Evolutionary conservation across 2,113 vertebrate genomes (phyloP).

Genomic region (Tetrax tetrax): DNA sequence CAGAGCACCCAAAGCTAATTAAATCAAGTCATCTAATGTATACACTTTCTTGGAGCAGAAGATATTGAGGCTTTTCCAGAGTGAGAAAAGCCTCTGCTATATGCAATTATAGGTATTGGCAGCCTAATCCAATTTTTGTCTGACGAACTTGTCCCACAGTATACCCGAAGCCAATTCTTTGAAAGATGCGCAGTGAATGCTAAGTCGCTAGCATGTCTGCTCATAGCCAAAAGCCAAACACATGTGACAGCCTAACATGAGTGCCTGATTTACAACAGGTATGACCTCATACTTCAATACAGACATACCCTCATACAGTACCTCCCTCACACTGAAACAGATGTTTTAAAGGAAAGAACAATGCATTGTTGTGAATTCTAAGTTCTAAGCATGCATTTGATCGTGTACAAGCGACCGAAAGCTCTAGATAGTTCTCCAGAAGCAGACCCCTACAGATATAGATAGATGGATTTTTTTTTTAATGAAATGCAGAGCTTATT

Average conservation of each 20-base stretch:
- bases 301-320: not conserved
- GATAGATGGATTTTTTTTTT: not conserved
- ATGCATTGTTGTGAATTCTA: not conserved
- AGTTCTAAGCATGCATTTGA: not conserved
- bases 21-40: not conserved
- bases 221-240: not conserved
- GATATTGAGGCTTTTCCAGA: not conserved
- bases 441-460: not conserved
- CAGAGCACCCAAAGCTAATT: not conserved
- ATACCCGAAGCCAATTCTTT: not conserved
- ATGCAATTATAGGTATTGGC: not conserved
- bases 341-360: not conserved
- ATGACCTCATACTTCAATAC: not conserved
- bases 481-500: not conserved
- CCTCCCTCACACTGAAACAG: not conserved
- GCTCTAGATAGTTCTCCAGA: not conserved
- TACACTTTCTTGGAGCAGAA: not conserved
- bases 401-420: not conserved
- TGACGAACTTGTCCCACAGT: not conserved
- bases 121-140: not conserved
- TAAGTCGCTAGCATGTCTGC: not conserved
- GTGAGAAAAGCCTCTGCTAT: not conserved
- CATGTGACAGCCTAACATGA: not conserved
- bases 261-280: not conserved
- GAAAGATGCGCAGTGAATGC: not conserved